These are phyloP conservation scores for Tautogolabrus adspersus DNA, from an alignment of 2,113 vertebrate genomes.

Conservation along the genomic window DNA sequence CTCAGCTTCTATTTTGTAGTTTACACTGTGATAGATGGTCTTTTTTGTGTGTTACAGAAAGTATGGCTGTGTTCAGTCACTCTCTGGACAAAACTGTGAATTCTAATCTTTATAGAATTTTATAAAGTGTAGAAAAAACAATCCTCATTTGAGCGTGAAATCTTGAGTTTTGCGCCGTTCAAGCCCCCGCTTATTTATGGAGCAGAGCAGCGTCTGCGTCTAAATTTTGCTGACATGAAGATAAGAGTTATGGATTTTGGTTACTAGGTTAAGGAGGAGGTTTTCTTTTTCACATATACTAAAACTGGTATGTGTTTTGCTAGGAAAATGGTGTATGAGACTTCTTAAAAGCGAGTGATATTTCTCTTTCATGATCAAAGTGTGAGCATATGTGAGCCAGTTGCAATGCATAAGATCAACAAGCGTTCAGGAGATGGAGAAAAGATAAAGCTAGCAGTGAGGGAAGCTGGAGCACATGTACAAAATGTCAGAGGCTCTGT, in stretches of 20 bases:
- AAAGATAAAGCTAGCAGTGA: constrained; percentile 46
- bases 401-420: constrained; percentile 60
- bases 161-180: no score
- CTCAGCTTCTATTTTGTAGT: neutral
- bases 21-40: neutral
- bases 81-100: constrained; percentile 14
- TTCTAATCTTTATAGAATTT: constrained; percentile 32
- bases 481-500: constrained; percentile 54
- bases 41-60: constrained; percentile 1
- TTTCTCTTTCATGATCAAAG: constrained; percentile 61
- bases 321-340: no score
- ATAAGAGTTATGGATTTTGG: constrained; percentile 6
- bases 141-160: constrained; percentile 5
- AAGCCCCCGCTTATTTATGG: no score
- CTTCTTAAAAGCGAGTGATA: neutral
- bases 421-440: constrained; percentile 48
- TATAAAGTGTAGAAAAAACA: neutral
- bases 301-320: no score
- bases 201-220: constrained; percentile 22
- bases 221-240: constrained; percentile 53
- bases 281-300: neutral
- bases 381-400: constrained; percentile 57
- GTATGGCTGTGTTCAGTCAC: constrained; percentile 2
- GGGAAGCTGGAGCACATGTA: constrained; percentile 55
- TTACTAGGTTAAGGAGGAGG: constrained; percentile 31